A percentile compares a stretch with the other conserved stretches of the same genome.
Conservation (phyloP, 2,113 vertebrate species). For the Takifugu flavidus region DNA sequence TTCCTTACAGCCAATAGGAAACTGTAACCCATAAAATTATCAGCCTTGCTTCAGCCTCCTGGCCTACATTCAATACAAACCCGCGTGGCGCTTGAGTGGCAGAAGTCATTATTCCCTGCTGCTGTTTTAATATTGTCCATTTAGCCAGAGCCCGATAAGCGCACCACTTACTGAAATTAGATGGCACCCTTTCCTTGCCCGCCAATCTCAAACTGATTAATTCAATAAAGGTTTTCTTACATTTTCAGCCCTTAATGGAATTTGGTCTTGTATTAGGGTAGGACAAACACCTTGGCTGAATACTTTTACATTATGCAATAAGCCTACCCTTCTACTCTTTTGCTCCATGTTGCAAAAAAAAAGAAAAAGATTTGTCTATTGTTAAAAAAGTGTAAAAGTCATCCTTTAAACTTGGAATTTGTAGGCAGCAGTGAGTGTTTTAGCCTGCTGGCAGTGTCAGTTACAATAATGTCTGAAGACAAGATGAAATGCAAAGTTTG, state of each 20-base stretch:
- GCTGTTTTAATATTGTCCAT: conserved; percentile 80
- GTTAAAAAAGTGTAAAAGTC: conserved; percentile 17
- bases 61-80: conserved; percentile 80
- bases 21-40: conserved; percentile 78
- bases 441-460: background rate
- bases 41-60: conserved; percentile 73
- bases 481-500: too few relatives aligned
- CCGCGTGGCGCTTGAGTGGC: conserved; percentile 74
- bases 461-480: too few relatives aligned
- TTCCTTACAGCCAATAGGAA: conserved; percentile 74
- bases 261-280: conserved; percentile 46
- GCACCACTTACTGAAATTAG: conserved; percentile 68
- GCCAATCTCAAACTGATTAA: conserved; percentile 69
- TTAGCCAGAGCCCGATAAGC: conserved; percentile 71
- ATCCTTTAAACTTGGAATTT: conserved; percentile 6
- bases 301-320: conserved; percentile 28
- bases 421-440: background rate
- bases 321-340: conserved; percentile 10
- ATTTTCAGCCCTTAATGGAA: conserved; percentile 58
- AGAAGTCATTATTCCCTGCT: conserved; percentile 80
- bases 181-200: conserved; percentile 57
- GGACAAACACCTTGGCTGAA: conserved; percentile 49
- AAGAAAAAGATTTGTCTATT: background rate
- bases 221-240: conserved; percentile 66
- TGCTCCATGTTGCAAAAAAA: conserved; percentile 13